Conservation (phyloP, 1,140 invertebrate genomes). For the Oncopodura yosiiana region DNA sequence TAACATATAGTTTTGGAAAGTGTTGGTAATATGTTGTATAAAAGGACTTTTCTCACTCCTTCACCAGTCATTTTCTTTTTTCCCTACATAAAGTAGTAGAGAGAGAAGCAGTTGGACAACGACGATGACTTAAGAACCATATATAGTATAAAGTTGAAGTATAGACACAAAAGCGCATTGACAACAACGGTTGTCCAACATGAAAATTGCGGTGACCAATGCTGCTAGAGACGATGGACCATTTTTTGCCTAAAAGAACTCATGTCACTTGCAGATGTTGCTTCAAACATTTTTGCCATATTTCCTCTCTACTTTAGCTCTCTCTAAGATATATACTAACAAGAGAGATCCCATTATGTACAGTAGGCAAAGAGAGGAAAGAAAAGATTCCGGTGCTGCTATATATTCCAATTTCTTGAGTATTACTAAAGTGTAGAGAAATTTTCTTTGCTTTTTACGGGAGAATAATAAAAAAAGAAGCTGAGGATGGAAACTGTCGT, state of each 20-base stretch:
- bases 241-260: conserved; percentile 33
- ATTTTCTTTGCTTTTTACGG: background rate
- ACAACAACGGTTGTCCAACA: conserved; percentile 28
- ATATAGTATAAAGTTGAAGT: too few species aligned
- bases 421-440: background rate
- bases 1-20: too few species aligned
- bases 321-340: background rate
- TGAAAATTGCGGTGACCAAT: conserved; percentile 33
- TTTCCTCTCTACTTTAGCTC: conserved; percentile 24
- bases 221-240: conserved; percentile 30
- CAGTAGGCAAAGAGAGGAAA: background rate
- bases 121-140: too few species aligned
- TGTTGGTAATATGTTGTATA: too few species aligned
- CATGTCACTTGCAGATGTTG: conserved; percentile 35
- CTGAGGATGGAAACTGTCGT: background rate
- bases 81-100: too few species aligned
- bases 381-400: too few species aligned
- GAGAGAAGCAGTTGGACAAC: too few species aligned
- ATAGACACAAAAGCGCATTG: conserved; percentile 16
- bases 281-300: conserved; percentile 30
- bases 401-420: too few species aligned
- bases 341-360: background rate
- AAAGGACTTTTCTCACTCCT: too few species aligned
- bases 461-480: background rate
- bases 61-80: too few species aligned